phyloP scores from a whole-genome alignment of 2,797 vertebrate species.

The Tamandua tetradactyla region DNA sequence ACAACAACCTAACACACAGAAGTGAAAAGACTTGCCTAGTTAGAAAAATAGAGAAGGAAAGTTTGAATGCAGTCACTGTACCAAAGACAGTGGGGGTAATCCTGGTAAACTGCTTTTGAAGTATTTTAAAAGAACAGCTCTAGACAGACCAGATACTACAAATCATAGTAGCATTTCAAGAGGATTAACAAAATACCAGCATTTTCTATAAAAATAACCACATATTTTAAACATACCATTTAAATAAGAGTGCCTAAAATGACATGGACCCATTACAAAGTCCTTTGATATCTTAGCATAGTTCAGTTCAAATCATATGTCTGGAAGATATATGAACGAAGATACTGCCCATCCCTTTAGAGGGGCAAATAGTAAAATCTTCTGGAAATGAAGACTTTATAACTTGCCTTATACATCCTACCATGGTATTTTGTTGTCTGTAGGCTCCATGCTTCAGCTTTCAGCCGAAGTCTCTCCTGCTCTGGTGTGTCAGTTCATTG shows the following conservation, averaged over 20 bases:
- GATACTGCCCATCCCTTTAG: not conserved
- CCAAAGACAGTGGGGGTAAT: not conserved
- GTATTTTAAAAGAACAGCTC: not conserved
- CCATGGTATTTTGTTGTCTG: not conserved
- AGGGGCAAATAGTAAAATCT: not conserved
- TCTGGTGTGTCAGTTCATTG: not conserved
- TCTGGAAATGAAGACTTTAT: not conserved
- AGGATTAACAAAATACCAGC: not conserved
- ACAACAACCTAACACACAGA: not conserved
- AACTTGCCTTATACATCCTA: not conserved
- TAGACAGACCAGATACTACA: not conserved
- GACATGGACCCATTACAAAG: not conserved
- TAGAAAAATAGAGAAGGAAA: not conserved
- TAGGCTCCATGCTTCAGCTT: not conserved
- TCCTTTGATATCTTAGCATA: not conserved
- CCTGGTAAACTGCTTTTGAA: not conserved
- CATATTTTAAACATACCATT: not conserved
- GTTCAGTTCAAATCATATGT: conserved; percentile 4
- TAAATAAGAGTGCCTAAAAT: not conserved
- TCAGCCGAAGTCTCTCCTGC: not conserved
- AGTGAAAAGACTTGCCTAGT: not conserved
- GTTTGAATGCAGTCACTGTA: not conserved
- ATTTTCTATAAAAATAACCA: conserved; percentile 20
- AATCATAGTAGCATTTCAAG: not conserved
- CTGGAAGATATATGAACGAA: not conserved